Conservation (phyloP, 2,888 invertebrate genomes). For the Ctenicera cuprea region DNA sequence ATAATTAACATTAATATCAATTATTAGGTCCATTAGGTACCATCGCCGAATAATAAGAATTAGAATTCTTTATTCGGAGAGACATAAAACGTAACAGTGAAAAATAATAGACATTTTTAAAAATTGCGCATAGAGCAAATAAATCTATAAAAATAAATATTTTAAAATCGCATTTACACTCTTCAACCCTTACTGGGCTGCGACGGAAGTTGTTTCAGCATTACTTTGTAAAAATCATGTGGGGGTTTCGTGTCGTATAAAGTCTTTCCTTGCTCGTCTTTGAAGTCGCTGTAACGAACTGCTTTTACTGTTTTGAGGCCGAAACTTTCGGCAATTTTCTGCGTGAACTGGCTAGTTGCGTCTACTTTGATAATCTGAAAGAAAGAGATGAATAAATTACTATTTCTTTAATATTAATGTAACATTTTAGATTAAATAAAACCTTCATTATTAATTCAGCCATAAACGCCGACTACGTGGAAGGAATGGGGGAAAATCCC, state of each 20-base stretch:
- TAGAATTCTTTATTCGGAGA: slow-evolving; percentile 3
- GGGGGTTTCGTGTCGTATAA: slow-evolving; percentile 81
- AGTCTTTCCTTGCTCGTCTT: slow-evolving; percentile 76
- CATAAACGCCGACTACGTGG: no score
- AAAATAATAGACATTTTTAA: neutral
- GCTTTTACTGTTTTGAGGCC: slow-evolving; percentile 80
- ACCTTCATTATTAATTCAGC: no score
- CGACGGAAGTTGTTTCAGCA: slow-evolving; percentile 59
- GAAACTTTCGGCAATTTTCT: slow-evolving; percentile 82
- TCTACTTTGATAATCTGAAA: slow-evolving; percentile 86
- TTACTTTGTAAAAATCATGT: slow-evolving; percentile 77
- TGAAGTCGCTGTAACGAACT: slow-evolving; percentile 83
- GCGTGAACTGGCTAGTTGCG: slow-evolving; percentile 87
- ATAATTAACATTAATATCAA: neutral
- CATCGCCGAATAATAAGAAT: slow-evolving; percentile 5
- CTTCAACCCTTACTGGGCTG: slow-evolving; percentile 49
- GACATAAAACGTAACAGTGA: neutral
- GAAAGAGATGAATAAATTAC: no score
- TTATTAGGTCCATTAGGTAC: slow-evolving; percentile 7
- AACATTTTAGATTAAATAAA: no score
- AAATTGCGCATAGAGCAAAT: neutral
- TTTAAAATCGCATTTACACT: slow-evolving; percentile 11
- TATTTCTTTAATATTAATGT: no score
- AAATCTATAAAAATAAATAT: slow-evolving; percentile 17
- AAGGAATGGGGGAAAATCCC: no score